Percentiles rank a stretch among this genome's conserved stretches.
phyloP scores from a whole-genome alignment of 2,888 invertebrate species.

The Syritta pipiens region DNA sequence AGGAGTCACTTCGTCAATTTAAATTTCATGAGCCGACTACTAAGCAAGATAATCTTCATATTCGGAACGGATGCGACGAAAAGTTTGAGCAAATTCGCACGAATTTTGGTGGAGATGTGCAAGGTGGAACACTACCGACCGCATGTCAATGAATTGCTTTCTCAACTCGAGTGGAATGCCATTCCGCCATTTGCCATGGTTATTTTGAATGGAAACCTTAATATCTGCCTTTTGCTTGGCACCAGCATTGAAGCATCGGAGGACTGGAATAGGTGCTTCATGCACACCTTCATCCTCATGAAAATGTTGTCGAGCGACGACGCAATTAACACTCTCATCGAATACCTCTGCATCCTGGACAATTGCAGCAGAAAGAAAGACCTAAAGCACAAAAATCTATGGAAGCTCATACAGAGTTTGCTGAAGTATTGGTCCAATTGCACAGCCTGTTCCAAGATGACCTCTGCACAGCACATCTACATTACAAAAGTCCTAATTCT shows the following conservation, averaged over 20 bases:
- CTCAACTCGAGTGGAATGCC: conserved; percentile 81
- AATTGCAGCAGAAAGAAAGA: conserved; percentile 71
- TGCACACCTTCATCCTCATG: conserved; percentile 82
- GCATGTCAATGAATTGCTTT: conserved; percentile 81
- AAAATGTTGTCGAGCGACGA: conserved; percentile 80
- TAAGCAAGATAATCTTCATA: conserved; percentile 83
- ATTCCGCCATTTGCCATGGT: conserved; percentile 82
- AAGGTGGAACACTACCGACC: conserved; percentile 74
- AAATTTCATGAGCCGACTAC: conserved; percentile 80
- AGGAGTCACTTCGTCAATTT: conserved; percentile 5
- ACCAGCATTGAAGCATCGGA: conserved; percentile 80
- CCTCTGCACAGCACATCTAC: conserved; percentile 85
- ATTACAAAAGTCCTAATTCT: conserved; percentile 84
- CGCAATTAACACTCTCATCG: conserved; percentile 82
- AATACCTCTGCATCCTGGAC: conserved; percentile 81
- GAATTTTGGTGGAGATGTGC: conserved; percentile 81
- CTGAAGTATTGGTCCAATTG: conserved; percentile 86
- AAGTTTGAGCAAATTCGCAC: conserved; percentile 81
- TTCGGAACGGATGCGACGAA: conserved; percentile 80
- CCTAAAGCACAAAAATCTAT: conserved; percentile 20
- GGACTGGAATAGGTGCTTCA: conserved; percentile 85
- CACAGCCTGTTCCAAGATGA: conserved; percentile 82
- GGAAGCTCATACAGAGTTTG: conserved; percentile 79
- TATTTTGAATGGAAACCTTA: conserved; percentile 81
- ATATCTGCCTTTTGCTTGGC: conserved; percentile 78